phyloP scores from a whole-genome alignment of 2,113 vertebrate genomes.

The Alces alces region DNA sequence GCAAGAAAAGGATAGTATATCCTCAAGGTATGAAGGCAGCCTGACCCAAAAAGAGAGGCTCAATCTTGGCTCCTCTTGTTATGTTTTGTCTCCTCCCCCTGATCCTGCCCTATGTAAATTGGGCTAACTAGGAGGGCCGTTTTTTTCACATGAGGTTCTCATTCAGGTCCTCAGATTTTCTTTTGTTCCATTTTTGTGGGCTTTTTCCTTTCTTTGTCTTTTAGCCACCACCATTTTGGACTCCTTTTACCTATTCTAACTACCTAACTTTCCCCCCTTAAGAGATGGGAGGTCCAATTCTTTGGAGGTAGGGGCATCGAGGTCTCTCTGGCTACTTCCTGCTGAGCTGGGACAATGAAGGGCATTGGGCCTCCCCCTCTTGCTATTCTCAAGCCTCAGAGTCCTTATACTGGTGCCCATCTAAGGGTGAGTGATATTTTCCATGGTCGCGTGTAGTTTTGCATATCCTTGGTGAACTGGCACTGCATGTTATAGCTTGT shows the following conservation, averaged over 20 bases:
- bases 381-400: neutral
- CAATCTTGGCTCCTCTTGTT: neutral
- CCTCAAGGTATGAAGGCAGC: neutral
- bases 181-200: neutral
- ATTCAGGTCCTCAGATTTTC: neutral
- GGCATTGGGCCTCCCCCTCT: neutral
- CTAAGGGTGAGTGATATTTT: neutral
- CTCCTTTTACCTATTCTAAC: neutral
- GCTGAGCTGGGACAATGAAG: neutral
- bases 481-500: neutral
- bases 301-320: neutral
- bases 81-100: neutral
- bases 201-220: neutral
- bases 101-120: neutral
- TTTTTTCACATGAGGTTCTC: neutral
- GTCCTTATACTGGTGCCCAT: neutral
- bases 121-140: neutral
- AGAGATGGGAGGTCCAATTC: neutral
- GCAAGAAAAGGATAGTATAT: neutral
- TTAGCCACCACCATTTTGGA: neutral
- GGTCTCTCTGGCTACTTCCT: neutral
- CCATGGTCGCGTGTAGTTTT: accelerated
- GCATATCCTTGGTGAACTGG: neutral
- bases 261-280: neutral
- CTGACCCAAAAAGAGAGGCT: neutral